Evolutionary conservation across 2,888 invertebrate species (phyloP).

Genomic region (Mythimna albipuncta): DNA sequence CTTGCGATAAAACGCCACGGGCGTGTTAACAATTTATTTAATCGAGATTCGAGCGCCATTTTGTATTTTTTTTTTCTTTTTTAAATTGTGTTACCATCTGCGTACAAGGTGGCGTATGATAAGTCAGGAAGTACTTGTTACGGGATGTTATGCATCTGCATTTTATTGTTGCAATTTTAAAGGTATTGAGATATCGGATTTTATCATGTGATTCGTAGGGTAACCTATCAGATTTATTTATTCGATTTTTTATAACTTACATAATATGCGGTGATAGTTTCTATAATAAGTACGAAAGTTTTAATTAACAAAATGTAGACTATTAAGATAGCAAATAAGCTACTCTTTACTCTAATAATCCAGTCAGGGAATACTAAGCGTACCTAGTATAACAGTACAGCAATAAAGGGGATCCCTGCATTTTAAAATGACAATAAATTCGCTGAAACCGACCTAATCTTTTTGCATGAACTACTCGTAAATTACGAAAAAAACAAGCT

Average conservation of each 20-base stretch:
- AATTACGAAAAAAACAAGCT: slow-evolving; percentile 17
- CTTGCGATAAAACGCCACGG: slow-evolving; percentile 76
- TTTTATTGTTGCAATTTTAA: slow-evolving; percentile 58
- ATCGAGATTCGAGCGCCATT: slow-evolving; percentile 76
- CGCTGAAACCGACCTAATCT: slow-evolving; percentile 17
- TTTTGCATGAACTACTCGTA: slow-evolving; percentile 45
- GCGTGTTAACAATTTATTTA: slow-evolving; percentile 86
- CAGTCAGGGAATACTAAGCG: no score
- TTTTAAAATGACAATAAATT: slow-evolving; percentile 41
- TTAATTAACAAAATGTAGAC: not conserved
- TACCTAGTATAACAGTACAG: not conserved
- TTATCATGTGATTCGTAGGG: not conserved
- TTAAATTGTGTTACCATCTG: slow-evolving; percentile 74
- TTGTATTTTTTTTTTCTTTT: slow-evolving; percentile 67
- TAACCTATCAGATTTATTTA: not conserved
- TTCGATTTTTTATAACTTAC: not conserved
- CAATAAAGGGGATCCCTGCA: not conserved
- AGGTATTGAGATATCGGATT: slow-evolving; percentile 44
- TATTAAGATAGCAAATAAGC: not conserved
- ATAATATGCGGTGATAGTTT: no score
- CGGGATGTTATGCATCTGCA: slow-evolving; percentile 64
- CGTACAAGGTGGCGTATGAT: slow-evolving; percentile 83
- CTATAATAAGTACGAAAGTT: not conserved
- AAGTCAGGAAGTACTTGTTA: slow-evolving; percentile 79
- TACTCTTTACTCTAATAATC: not conserved